These are phyloP conservation scores for Pyrrhosoma nymphula DNA, from an alignment of 2,888 invertebrate species.

Conservation along the genomic window DNA sequence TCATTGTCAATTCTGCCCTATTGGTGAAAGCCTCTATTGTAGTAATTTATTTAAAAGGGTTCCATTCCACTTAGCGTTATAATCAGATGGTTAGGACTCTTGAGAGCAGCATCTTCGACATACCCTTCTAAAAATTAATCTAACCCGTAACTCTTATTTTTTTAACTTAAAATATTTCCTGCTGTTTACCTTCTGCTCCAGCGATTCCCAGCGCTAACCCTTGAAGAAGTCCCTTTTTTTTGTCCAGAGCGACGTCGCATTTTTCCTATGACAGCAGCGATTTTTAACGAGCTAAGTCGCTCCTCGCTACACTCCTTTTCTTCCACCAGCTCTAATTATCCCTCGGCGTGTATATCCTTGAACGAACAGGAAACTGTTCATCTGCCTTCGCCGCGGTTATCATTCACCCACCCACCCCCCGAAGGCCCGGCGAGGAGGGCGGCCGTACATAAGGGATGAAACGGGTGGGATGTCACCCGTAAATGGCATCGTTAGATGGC, in stretches of 20 bases:
- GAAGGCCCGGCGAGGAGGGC: not conserved
- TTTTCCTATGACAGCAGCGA: not conserved
- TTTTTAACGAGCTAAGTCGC: slow-evolving; percentile 10
- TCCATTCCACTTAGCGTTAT: no score
- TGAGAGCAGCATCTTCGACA: not conserved
- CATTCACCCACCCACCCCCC: not conserved
- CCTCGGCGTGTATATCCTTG: not conserved
- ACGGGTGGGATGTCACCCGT: not conserved
- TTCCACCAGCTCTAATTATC: not conserved
- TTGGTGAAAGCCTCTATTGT: no score
- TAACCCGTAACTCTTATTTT: not conserved
- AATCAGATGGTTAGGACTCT: not conserved
- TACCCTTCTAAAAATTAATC: not conserved
- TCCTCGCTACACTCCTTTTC: not conserved
- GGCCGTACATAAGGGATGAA: not conserved
- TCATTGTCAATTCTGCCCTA: no score
- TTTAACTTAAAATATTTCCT: not conserved
- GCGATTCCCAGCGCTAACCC: not conserved
- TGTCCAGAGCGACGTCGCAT: not conserved
- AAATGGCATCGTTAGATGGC: slow-evolving; percentile 11
- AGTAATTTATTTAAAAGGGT: no score
- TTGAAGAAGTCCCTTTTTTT: not conserved
- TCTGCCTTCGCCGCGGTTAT: not conserved
- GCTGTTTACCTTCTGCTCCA: not conserved
- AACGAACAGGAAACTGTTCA: slow-evolving; percentile 18